Evolutionary conservation across 2,888 invertebrate species (phyloP), one percentile per base, ranked within the genome.

Genomic region (Pyrochroa serraticornis): DNA sequence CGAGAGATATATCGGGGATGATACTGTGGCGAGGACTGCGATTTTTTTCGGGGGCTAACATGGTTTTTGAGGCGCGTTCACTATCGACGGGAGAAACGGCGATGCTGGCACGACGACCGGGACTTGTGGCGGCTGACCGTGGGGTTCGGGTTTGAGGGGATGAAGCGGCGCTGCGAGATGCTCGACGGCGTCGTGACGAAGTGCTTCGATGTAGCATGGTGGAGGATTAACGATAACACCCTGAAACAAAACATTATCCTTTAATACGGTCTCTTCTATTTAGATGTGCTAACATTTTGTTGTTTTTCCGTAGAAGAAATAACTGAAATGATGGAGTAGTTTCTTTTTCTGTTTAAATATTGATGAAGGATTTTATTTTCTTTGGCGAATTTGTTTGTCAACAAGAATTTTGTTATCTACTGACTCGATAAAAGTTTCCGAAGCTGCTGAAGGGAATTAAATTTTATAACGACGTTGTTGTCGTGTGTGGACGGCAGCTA

Each of bases 131-230:
- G 0, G 77, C 76, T 1, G 77, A 82, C 62, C 85, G 75, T 0
- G 84, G 81, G 0, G 84, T 80, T 57, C 84, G 80, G 69, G 85
- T 85, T 0, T 87, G 87, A 1, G 87, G 86, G 3, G 86, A 85
- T 34, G 86, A 86, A 9, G 87, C 85, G 68, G 86, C 86, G 56
- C 88, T 81, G 7, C 89, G 87, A 54, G 87, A 85, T 50, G 88
- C 82, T 10, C 88, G 84, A 62, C 89, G 83, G 49, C 88, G 82
- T 54, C 86, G 84, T 34, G 89, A 89, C 31, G 88, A 85, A 7
- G 73, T 68, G 68, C 85, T 86, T 71, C 89, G 82, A 69, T 87
- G 85, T 67, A 89, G 77, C 89, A 89, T 89, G 9, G 36, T 5
- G 13, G 1, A 1, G 7, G 0, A 8, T 9, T 7, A 6, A 36